phyloP scores from a whole-genome alignment of 2,113 vertebrate species.

The Candoia aspera region DNA sequence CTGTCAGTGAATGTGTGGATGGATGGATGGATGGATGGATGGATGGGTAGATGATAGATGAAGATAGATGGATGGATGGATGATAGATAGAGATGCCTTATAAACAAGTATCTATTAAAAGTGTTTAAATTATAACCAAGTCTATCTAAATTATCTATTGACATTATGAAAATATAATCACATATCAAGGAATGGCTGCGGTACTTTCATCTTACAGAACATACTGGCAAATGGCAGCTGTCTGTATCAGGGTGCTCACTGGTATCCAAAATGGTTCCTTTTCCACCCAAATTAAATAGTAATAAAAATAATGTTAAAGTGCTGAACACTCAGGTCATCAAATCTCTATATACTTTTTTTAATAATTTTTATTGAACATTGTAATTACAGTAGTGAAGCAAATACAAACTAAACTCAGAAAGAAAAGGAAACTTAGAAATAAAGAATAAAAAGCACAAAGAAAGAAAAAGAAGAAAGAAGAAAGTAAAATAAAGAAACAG shows the following conservation, averaged over 20 bases:
- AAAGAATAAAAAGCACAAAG: neutral
- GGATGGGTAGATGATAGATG: too few species aligned
- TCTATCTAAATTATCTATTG: neutral
- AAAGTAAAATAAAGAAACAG: too few species aligned
- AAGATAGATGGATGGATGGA: too few species aligned
- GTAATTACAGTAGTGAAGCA: neutral
- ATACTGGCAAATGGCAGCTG: neutral
- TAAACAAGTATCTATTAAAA: neutral
- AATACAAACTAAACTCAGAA: neutral
- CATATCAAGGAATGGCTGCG: neutral
- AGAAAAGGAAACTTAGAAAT: neutral
- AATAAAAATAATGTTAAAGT: too few species aligned
- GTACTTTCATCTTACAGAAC: neutral
- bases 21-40: neutral
- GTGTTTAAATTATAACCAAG: slow-evolving; percentile 34
- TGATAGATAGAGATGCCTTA: neutral
- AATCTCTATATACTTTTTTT: neutral
- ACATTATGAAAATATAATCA: neutral
- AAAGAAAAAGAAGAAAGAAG: neutral
- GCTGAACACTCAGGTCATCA: too few species aligned
- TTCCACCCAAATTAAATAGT: too few species aligned
- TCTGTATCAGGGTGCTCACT: too few species aligned
- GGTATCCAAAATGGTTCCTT: too few species aligned
- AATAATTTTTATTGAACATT: neutral
- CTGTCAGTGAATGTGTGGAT: neutral